Percentiles rank a stretch among this genome's conserved stretches.
Conservation (phyloP, 1,140 invertebrate genomes). For the Achroia grisella region DNA sequence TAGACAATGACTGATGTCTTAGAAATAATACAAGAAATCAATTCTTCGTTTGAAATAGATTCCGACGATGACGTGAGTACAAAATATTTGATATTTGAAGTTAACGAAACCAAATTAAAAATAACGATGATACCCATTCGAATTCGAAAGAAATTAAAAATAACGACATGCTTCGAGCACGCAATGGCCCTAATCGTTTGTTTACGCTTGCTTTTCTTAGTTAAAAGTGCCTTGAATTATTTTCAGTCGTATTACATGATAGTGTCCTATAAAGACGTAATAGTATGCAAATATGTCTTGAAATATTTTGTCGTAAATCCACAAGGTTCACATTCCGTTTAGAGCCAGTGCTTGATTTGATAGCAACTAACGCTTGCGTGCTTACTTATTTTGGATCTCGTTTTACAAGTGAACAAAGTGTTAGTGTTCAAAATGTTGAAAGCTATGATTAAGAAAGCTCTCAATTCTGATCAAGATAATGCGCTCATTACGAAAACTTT, state of each 20-base stretch:
- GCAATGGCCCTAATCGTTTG: constrained; percentile 55
- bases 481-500: constrained; percentile 40
- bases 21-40: no score
- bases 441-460: constrained; percentile 55
- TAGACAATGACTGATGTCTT: no score
- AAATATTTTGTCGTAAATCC: constrained; percentile 53
- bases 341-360: constrained; percentile 41
- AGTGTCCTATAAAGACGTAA: constrained; percentile 48
- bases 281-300: constrained; percentile 50
- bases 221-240: constrained; percentile 48
- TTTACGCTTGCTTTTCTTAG: constrained; percentile 54
- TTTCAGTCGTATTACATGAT: constrained; percentile 61
- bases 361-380: constrained; percentile 33
- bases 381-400: constrained; percentile 10
- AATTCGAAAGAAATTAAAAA: no score
- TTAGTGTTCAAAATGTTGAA: constrained; percentile 46
- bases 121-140: constrained; percentile 24
- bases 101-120: constrained; percentile 27
- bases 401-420: constrained; percentile 6
- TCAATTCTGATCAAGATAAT: constrained; percentile 45
- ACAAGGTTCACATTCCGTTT: constrained; percentile 31
- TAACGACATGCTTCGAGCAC: constrained; percentile 30
- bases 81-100: constrained; percentile 5
- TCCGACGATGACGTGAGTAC: constrained; percentile 24
- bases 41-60: constrained; percentile 10